Evolutionary conservation across 2,113 vertebrate genomes (phyloP).

Genomic region (Eleginops maclovinus): DNA sequence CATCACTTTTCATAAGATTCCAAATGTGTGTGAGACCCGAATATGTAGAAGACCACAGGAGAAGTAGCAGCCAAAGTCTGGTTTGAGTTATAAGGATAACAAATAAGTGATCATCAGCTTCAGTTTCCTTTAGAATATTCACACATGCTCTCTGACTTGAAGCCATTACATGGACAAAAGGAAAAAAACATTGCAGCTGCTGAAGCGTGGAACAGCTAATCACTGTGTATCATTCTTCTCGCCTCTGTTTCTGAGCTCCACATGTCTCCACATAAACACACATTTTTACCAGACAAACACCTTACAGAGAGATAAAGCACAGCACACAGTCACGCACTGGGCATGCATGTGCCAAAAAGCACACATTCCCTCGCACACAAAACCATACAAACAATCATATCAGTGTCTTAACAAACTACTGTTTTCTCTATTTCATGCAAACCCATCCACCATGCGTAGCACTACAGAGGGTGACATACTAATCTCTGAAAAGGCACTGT

Average conservation of each 20-base stretch:
- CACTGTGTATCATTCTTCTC: conserved; percentile 42
- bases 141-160: conserved; percentile 34
- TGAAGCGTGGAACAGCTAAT: conserved; percentile 59
- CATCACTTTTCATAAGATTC: conserved; percentile 1
- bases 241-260: conserved; percentile 46
- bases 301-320: conserved; percentile 16
- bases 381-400: conserved; percentile 16
- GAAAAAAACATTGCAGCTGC: conserved; percentile 8
- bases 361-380: conserved; percentile 7
- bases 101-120: conserved; percentile 25
- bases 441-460: conserved; percentile 19
- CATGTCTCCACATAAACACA: conserved; percentile 52
- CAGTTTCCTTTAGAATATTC: conserved; percentile 21
- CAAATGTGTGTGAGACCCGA: neutral
- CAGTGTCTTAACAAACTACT: conserved; percentile 28
- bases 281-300: conserved; percentile 35
- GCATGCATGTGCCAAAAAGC: neutral
- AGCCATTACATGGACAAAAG: conserved; percentile 43
- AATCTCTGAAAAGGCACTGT: conserved; percentile 56
- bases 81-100: conserved; percentile 41
- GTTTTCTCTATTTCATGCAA: conserved; percentile 20
- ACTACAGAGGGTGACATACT: conserved; percentile 38
- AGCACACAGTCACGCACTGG: conserved; percentile 24
- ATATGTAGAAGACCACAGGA: conserved; percentile 21
- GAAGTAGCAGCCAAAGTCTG: conserved; percentile 30